phyloP scores from a whole-genome alignment of 2,888 invertebrate genomes.

The Caenorhabditis angaria region DNA sequence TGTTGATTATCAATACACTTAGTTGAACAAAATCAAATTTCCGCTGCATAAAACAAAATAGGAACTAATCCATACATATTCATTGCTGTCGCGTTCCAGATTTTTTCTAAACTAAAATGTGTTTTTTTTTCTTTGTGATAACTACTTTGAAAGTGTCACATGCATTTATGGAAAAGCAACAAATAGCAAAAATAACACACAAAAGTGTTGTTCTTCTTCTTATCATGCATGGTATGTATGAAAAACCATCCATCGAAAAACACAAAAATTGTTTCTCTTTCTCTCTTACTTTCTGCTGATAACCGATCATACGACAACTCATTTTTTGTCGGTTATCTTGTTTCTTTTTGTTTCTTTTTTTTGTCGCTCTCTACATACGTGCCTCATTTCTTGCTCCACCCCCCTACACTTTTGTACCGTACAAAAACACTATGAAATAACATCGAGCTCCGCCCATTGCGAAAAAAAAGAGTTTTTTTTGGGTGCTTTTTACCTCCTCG shows the following conservation, averaged over 20 bases:
- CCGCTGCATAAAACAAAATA: background rate
- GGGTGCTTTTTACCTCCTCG: conserved; percentile 5
- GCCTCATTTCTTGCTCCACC: background rate
- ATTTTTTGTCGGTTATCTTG: conserved; percentile 5
- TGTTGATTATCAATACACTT: background rate
- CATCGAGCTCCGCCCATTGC: background rate
- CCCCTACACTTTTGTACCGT: background rate
- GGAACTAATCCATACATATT: background rate
- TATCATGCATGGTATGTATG: too few relatives aligned
- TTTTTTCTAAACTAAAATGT: too few relatives aligned
- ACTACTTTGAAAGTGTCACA: background rate
- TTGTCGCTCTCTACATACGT: background rate
- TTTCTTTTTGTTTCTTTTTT: conserved; percentile 6
- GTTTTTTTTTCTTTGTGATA: background rate
- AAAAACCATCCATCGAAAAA: conserved; percentile 2
- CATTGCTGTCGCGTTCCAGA: too few relatives aligned
- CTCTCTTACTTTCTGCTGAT: background rate
- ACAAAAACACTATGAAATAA: conserved; percentile 1
- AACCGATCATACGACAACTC: conserved; percentile 3
- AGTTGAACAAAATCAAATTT: background rate
- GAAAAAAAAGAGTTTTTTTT: conserved; percentile 1
- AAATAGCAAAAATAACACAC: background rate
- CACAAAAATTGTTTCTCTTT: background rate
- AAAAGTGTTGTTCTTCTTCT: background rate
- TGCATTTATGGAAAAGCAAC: background rate